Evolutionary conservation across 2,113 vertebrate genomes (phyloP).

Genomic region (Salvelinus fontinalis): DNA sequence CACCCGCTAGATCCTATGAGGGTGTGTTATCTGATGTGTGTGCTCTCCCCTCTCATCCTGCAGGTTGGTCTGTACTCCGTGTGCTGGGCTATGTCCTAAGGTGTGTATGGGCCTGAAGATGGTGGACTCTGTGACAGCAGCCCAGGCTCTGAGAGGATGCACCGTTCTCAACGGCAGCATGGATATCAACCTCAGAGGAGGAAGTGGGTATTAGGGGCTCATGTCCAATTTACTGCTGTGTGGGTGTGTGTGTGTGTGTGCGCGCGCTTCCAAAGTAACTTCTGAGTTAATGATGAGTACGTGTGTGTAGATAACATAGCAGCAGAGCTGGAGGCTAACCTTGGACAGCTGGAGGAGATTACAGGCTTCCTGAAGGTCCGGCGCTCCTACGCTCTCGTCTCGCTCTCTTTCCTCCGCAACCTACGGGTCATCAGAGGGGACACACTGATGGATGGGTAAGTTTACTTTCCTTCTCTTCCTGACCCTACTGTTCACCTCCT

Average conservation of each 20-base stretch:
- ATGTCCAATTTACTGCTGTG: background rate
- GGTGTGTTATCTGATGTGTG: background rate
- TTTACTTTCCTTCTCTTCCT: constrained; percentile 7
- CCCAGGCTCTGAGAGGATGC: constrained; percentile 91
- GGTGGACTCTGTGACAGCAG: constrained; percentile 89
- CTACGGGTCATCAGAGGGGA: constrained; percentile 89
- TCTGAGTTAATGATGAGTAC: background rate
- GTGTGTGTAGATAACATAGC: constrained; percentile 87
- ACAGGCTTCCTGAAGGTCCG: constrained; percentile 92
- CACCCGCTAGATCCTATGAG: background rate
- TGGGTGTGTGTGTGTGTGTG: too few species aligned
- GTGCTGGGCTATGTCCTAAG: constrained; percentile 91
- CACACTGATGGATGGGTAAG: constrained; percentile 85
- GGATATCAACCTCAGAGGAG: constrained; percentile 91
- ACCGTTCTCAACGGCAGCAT: constrained; percentile 91
- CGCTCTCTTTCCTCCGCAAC: constrained; percentile 94
- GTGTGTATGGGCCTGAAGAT: constrained; percentile 83
- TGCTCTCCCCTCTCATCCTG: background rate
- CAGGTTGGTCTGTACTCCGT: constrained; percentile 87
- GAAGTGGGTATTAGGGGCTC: constrained; percentile 79
- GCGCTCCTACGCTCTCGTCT: constrained; percentile 92
- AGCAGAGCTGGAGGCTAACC: constrained; percentile 91
- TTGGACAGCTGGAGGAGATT: constrained; percentile 96
- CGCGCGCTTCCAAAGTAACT: background rate
- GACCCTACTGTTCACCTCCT: background rate